phyloP scores from a whole-genome alignment of 2,113 vertebrate genomes.

The Sebastes schlegelii region DNA sequence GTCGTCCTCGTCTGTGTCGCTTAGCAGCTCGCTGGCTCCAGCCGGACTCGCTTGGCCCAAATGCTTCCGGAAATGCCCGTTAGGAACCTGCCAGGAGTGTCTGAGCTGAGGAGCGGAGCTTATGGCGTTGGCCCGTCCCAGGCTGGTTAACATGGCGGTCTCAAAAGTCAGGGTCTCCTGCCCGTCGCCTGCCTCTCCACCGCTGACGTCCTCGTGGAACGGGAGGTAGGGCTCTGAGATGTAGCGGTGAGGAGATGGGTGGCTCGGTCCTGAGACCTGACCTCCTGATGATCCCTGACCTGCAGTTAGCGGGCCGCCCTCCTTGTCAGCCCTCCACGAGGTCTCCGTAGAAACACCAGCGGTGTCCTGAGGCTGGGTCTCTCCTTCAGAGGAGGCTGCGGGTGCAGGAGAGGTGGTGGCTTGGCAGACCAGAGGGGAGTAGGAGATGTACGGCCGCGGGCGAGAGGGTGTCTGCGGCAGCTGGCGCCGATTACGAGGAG shows the following conservation, averaged over 20 bases:
- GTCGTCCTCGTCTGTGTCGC: conserved; percentile 96
- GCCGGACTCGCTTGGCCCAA: conserved; percentile 84
- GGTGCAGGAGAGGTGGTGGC: conserved; percentile 81
- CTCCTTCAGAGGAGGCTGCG: conserved; percentile 75
- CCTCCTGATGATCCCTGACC: conserved; percentile 40
- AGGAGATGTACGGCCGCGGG: conserved; percentile 94
- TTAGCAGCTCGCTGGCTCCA: conserved; percentile 89
- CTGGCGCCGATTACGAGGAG: conserved; percentile 92
- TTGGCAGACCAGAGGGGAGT: conserved; percentile 90
- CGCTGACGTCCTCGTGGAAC: conserved; percentile 88
- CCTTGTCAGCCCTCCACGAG: conserved; percentile 76
- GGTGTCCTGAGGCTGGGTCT: conserved; percentile 68
- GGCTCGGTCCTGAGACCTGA: conserved; percentile 76
- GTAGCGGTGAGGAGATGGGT: conserved; percentile 92
- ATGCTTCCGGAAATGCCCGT: conserved; percentile 92
- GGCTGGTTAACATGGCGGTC: conserved; percentile 92
- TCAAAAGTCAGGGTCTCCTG: conserved; percentile 97
- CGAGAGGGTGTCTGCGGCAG: conserved; percentile 94
- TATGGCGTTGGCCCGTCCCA: conserved; percentile 93
- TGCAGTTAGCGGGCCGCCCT: conserved; percentile 65
- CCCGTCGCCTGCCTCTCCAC: conserved; percentile 85
- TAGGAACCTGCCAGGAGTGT: conserved; percentile 97
- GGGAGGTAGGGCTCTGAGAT: conserved; percentile 97
- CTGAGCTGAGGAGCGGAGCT: conserved; percentile 92
- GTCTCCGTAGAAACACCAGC: conserved; percentile 47